Base-by-base conservation (phyloP, 2,888 invertebrate genomes). In the Chymomyza procnemis region DNA sequence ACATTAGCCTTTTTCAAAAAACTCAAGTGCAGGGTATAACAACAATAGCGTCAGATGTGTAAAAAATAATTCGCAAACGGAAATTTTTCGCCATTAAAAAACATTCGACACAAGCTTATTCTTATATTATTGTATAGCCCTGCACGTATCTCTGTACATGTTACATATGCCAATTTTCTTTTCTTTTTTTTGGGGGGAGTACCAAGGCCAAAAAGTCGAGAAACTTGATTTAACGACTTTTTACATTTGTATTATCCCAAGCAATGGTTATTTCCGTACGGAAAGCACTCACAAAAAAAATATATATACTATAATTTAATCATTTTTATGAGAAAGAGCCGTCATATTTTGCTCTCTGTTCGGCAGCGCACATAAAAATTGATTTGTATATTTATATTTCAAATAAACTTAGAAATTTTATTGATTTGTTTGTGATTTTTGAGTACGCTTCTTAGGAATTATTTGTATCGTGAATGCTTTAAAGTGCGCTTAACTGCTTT, bases 301-400 rank as follows among this genome's bases (percentile, higher is more conserved):
- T 59, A 69, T 70, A 55, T 66, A 60, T 59, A 69, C 73, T 12
- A 79, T 81, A 76, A 84, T 81, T 81, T 78, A 71, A 79, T 81
- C 76, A 79, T 78, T 81, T 84, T 81, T 81, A 79, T 76, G 80
- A 81, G 76, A 75, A 78, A 64, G 71, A 41, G 67, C 74, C 69
- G 66, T 62, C 66, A 65, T 65, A 61, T 47, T 60, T 41, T 63
- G 16, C 22, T 21, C 6, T 18, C 48, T n/a, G 19, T 41, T 41
- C 12, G 2, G 18, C 3, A 62, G 21, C 61, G 70, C 63, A 61
- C 71, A 76, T 82, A 69, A 76, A 78, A 85, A 72, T 70, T 78
- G 76, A 85, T 85, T 81, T 81, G 85, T 81, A 75, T 81, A 82
- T 85, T 85, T 81, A 76, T 82, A 74, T 67, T 69, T 71, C 58